Base-by-base conservation (phyloP, 2,888 invertebrate species). In the Hofmannophila pseudospretella region DNA sequence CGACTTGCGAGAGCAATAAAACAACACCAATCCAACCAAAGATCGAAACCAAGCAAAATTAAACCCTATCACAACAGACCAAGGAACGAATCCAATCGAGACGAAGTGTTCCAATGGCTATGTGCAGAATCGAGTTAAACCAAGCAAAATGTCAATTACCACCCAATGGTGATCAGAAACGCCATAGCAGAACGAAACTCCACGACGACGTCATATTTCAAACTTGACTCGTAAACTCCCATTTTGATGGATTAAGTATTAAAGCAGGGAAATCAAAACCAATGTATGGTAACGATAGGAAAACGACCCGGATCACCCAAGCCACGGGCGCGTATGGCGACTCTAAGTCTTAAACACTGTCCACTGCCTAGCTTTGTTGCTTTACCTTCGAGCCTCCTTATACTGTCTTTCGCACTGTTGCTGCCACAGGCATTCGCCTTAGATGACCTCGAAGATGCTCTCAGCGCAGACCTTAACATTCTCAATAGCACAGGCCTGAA, bases 311-410 rank as follows among this genome's bases (percentile, higher is more conserved):
- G 67, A 74, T 64, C 69, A 67, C 76, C 80, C 81, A 69, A 56
- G 44, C 61, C 72, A 73, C 81, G 84, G 82, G 67, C 73, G 80
- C 86, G 86, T 82, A 86, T 86, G 86, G 86, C 86, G 86, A 75
- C 85, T 78, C 74, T 71, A 71, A 74, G 58, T 71, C 72, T 60
- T 74, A 82, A 75, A 54, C 61, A 73, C 67, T 68, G 78, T 76
- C 70, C 81, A 85, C 79, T 76, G 76, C 84, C 85, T 78, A 82
- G 81, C 86, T 85, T 85, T 73, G 80, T 82, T 82, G 81, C 81
- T 85, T 85, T 84, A 77, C 66, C 85, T 86, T 85, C 85, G 80
- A 80, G 71, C 75, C 80, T 86, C 81, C 74, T 86, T 56, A 74
- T 74, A 73, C 67, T 85, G 60, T 74, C 66, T 72, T 65, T 72